Percentiles rank a stretch among this genome's conserved stretches.
phyloP scores from a whole-genome alignment of 2,797 vertebrate species.

The Takifugu rubripes region DNA sequence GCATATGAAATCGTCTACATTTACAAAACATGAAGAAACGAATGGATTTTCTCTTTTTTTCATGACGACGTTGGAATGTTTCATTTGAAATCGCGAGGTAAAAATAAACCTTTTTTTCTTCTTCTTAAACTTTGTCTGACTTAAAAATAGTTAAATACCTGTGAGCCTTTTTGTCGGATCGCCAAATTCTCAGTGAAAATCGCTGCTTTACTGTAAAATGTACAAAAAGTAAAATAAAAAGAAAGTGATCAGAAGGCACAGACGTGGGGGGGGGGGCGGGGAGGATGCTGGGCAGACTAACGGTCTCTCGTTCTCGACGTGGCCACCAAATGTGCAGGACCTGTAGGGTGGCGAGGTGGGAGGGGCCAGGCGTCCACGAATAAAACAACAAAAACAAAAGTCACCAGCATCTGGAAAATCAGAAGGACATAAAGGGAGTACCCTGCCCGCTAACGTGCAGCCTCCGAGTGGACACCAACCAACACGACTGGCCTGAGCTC shows the following conservation, averaged over 20 bases:
- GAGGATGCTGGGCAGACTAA: conserved; percentile 45
- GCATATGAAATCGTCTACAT: conserved; percentile 99
- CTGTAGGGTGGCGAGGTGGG: conserved; percentile 23
- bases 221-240: conserved; percentile 51
- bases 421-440: conserved; percentile 54
- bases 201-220: conserved; percentile 60
- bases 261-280: conserved; percentile 45
- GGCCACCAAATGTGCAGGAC: conserved; percentile 56
- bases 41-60: conserved; percentile 74
- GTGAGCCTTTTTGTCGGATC: conserved; percentile 72
- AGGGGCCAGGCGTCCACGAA: conserved; percentile 31
- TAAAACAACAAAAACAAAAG: conserved; percentile 38
- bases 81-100: conserved; percentile 89
- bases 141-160: conserved; percentile 83
- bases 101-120: conserved; percentile 75
- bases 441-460: conserved; percentile 52
- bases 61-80: conserved; percentile 98
- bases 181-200: conserved; percentile 70
- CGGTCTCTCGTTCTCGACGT: conserved; percentile 39
- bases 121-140: conserved; percentile 51
- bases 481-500: conserved; percentile 46
- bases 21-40: conserved; percentile 97
- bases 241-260: conserved; percentile 72
- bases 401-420: conserved; percentile 6
- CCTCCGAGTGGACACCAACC: conserved; percentile 29